Conservation (phyloP, 1,140 invertebrate species). For the Trichonephila inaurata region DNA sequence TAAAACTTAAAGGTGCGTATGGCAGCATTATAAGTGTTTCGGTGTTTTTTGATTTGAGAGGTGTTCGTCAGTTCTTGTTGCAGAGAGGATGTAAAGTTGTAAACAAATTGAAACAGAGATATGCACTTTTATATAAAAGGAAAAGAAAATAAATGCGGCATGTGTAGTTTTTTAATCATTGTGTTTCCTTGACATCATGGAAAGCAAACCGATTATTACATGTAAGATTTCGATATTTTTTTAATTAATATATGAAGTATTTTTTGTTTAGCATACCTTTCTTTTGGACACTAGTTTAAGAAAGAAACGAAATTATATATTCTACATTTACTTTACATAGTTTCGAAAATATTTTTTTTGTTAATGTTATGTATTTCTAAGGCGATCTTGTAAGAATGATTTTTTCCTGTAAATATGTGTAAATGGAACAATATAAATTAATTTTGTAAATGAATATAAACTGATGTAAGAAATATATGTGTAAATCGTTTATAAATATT, state of each 20-base stretch:
- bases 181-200: neutral
- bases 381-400: too few species aligned
- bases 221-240: conserved; percentile 23
- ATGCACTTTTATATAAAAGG: conserved; percentile 1
- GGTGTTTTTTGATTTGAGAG: conserved; percentile 12
- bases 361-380: too few species aligned
- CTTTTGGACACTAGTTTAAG: too few species aligned
- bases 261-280: too few species aligned
- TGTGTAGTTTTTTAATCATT: neutral
- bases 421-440: too few species aligned
- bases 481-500: too few species aligned
- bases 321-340: too few species aligned
- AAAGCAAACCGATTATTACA: conserved; percentile 53
- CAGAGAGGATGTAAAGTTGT: neutral
- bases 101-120: neutral
- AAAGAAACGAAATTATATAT: too few species aligned
- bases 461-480: too few species aligned
- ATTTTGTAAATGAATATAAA: too few species aligned
- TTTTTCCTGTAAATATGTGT: too few species aligned
- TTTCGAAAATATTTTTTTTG: too few species aligned
- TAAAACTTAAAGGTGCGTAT: neutral
- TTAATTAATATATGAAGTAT: neutral
- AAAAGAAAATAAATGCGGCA: neutral
- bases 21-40: neutral
- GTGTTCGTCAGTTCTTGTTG: neutral